A percentile compares a stretch with the other conserved stretches of the same genome.
These are phyloP conservation scores for Ageneiosus marmoratus DNA, from an alignment of 2,113 vertebrate species.

Conservation along the genomic window DNA sequence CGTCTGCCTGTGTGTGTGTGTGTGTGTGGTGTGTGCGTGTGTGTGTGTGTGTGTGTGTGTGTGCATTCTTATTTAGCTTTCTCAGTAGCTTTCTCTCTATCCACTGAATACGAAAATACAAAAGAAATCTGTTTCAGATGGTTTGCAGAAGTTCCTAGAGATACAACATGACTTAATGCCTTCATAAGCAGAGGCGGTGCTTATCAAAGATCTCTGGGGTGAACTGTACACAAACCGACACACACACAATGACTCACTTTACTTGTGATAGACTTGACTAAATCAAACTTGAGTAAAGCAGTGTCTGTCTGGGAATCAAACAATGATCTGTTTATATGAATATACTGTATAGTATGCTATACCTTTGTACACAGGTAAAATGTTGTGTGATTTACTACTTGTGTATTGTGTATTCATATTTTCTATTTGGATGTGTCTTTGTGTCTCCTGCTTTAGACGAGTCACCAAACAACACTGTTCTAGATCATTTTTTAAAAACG, in stretches of 20 bases:
- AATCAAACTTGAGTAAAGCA: background rate
- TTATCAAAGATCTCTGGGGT: background rate
- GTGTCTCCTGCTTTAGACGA: background rate
- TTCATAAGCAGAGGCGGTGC: background rate
- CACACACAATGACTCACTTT: constrained; percentile 18
- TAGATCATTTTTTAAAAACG: background rate
- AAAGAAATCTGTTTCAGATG: too few species aligned
- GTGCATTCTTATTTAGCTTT: background rate
- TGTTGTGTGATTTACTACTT: background rate
- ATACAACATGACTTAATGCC: background rate
- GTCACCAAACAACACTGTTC: too few species aligned
- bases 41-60: background rate
- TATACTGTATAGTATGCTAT: background rate
- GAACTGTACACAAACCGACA: background rate
- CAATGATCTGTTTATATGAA: background rate
- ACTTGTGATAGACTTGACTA: background rate
- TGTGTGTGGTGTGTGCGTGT: background rate
- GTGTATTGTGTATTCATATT: background rate
- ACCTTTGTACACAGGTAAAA: background rate
- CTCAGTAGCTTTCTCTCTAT: background rate
- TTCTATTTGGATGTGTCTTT: background rate
- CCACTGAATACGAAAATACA: background rate
- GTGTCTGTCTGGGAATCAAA: too few species aligned
- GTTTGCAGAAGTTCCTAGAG: background rate
- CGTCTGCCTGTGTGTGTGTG: too few species aligned